These are phyloP conservation scores for Heteropelma amictum DNA, from an alignment of 2,888 invertebrate species.

Conservation along the genomic window DNA sequence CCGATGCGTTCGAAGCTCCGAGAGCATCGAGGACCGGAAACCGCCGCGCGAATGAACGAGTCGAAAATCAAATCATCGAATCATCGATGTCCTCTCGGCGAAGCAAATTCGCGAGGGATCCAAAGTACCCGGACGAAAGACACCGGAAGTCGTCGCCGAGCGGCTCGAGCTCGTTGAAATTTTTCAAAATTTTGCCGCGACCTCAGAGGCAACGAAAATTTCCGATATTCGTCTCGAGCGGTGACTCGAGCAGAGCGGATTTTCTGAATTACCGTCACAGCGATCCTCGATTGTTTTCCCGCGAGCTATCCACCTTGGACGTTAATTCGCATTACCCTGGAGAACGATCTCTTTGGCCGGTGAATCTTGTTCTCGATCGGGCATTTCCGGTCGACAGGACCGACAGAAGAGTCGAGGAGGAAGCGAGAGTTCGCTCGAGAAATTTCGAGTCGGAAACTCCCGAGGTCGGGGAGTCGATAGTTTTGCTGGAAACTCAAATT, in stretches of 20 bases:
- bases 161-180: background rate
- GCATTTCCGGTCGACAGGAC: background rate
- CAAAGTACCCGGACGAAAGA: background rate
- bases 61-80: background rate
- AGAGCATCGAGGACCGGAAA: background rate
- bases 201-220: background rate
- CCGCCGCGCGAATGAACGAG: background rate
- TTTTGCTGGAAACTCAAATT: constrained; percentile 41
- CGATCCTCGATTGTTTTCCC: background rate
- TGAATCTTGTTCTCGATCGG: background rate
- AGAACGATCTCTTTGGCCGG: constrained; percentile 12
- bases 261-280: background rate
- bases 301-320: background rate
- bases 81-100: background rate
- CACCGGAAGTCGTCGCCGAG: background rate
- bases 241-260: background rate
- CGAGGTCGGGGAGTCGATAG: background rate
- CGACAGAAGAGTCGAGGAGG: background rate
- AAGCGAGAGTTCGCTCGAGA: background rate
- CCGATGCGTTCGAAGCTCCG: background rate
- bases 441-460: background rate
- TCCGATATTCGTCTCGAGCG: background rate
- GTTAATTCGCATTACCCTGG: background rate
- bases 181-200: background rate
- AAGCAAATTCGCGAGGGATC: background rate